Base-by-base conservation (phyloP, 92 coral and sea anemone genomes). In the Anthopleura xanthogrammica region DNA sequence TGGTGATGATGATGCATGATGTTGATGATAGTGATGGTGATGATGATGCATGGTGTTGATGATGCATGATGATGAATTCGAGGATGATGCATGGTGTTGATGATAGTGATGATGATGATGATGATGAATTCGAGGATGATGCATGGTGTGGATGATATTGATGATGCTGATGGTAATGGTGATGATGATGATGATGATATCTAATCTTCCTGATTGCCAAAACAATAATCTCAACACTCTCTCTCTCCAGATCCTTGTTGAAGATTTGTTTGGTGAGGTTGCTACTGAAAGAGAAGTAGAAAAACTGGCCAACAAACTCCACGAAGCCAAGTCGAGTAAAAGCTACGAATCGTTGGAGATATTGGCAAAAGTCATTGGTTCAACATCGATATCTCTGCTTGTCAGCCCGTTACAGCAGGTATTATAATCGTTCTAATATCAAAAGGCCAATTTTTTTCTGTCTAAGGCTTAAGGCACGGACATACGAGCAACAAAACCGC, bases 221-320 rank as follows among this genome's bases (percentile, higher is more conserved):
- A 77, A 19, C n/a, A 58, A 58, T 17, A 16, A 14, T 58, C n/a
- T 16, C 13, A 16, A 11, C 20, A 9, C 29, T 23, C 4, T 62
- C 29, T 23, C 4, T 62, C 81, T 89, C 4, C 60, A 97, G 99
- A 92, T 97, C 62, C 93, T 97, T 6, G 87, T 92, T 19, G 91
- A 94, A 78, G 98, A 97, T 86, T 79, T 94, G 43, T 94, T 97
- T 85, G 99, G 99, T 3, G 98, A 94, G 77, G 95, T 87, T 39
- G 95, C 99, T 6, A 90, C 83, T n/a, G 98, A 97, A 55, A 90
- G 98, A 41, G 99, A 97, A 79, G 97, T 97, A 76, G 97, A 94
- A 52, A 97, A 97, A 83, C 93, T 97, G 56, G 92, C 93, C 4
- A 92, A 92, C 92, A 97, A 97, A 77, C 88, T 97, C 10, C 97